Conservation (phyloP, 2,113 vertebrate species). For the Manacus vitellinus region DNA sequence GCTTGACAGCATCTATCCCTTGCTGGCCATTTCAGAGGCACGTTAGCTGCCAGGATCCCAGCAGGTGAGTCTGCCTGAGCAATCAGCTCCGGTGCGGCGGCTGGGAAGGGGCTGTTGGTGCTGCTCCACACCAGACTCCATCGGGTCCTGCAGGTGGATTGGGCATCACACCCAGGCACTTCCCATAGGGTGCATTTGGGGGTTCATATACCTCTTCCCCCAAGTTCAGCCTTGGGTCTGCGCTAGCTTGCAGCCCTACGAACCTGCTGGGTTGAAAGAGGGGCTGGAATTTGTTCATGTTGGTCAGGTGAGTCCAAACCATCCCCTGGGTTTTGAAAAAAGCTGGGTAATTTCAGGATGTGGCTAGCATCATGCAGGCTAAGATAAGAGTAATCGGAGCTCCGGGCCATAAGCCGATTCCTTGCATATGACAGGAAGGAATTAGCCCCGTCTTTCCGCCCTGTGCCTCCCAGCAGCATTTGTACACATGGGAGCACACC, state of each 20-base stretch:
- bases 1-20: not conserved
- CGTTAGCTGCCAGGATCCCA: not conserved
- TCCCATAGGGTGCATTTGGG: not conserved
- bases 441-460: not conserved
- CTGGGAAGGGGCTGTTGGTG: not conserved
- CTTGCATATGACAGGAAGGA: constrained; percentile 29
- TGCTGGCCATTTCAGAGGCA: not conserved
- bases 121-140: not conserved
- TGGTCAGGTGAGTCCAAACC: not conserved
- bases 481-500: not conserved
- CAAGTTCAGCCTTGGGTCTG: not conserved
- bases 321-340: not conserved
- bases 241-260: fast-evolving
- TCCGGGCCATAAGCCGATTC: constrained; percentile 28
- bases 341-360: constrained; percentile 11
- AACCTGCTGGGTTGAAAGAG: not conserved
- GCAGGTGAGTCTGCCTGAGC: not conserved
- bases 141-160: not conserved
- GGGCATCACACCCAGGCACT: not conserved
- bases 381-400: constrained; percentile 51
- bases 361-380: not conserved
- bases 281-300: not conserved
- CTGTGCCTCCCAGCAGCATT: not conserved
- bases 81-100: fast-evolving
- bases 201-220: not conserved